Evolutionary conservation across 2,113 vertebrate species (phyloP), one percentile per base, ranked within the genome.

Genomic region (Semicossyphus pulcher): DNA sequence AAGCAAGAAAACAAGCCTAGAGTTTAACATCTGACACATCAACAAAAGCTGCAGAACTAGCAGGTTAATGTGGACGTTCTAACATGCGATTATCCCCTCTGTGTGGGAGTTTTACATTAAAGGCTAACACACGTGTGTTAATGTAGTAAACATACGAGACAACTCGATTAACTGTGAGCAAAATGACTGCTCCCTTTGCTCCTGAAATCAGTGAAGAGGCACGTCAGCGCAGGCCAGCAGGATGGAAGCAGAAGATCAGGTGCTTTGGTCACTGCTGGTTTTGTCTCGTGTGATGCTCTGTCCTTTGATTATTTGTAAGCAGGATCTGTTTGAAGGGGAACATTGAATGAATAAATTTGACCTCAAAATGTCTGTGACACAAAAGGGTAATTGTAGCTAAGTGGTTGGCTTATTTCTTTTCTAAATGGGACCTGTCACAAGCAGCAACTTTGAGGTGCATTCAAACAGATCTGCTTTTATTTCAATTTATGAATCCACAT

Each of bases 161-260:
- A 80, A 57, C 65, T 84, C 41, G 68, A 81, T 84, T 82, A 87
- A 75, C 62, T 66, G n/a, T 42, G 18, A 37, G 56, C 72, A 72
- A 84, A 36, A 78, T 83, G 83, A 86, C 70, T 67, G 60, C 23
- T 69, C 62, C 52, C 39, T 5, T 37, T 62, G 57, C 51, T 56
- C 56, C 53, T 51, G 67, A 65, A 80, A 51, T 76, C 64, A 87
- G 80, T 76, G 76, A 76, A 62, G 58, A 75, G 60, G 20, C 48
- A 49, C 64, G 68, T 58, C 54, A 7, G 60, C 5, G 12, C 52
- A 45, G 58, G 29, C 58, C 68, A 41, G 47, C 36, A 45, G 68
- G 44, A 70, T 49, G 44, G 34, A 65, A 39, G 32, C 32, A 59
- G 65, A 78, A 81, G 71, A 67, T 73, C 67, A 53, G 37, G 4